Evolutionary conservation across 2,797 vertebrate species (phyloP).

Genomic region (Crocodylus rhombifer): DNA sequence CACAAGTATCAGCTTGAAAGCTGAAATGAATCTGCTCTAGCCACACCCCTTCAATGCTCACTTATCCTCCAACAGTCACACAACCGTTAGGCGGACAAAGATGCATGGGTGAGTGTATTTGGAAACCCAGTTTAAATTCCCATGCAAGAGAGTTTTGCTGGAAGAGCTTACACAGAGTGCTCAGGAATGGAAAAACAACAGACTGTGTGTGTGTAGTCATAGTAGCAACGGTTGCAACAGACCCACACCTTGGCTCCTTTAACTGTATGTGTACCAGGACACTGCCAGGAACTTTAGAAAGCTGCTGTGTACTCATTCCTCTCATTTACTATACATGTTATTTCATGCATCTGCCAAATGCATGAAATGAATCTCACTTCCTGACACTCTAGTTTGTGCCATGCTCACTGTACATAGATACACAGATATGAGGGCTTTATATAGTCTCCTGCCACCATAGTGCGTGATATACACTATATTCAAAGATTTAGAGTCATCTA

Average conservation of each 20-base stretch:
- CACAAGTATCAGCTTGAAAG: constrained; percentile 45
- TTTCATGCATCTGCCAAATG: not conserved
- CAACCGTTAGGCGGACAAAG: constrained; percentile 45
- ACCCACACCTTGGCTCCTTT: not conserved
- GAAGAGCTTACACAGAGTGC: not conserved
- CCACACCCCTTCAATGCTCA: constrained; percentile 42
- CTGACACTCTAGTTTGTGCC: not conserved
- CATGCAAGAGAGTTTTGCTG: not conserved
- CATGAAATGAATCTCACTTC: not conserved
- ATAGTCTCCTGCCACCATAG: not conserved
- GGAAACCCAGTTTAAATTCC: constrained; percentile 33
- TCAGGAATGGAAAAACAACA: not conserved
- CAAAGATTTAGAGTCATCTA: not conserved
- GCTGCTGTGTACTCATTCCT: not conserved
- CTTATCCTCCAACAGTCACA: constrained; percentile 29
- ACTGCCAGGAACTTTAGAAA: not conserved
- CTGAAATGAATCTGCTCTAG: constrained; percentile 11
- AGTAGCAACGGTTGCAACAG: fast-evolving
- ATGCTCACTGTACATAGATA: not conserved
- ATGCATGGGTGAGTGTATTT: fast-evolving
- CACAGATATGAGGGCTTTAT: not conserved
- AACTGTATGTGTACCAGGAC: not conserved
- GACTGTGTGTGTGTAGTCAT: not conserved
- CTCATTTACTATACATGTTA: not conserved
- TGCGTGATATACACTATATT: not conserved